A percentile compares a stretch with the other conserved stretches of the same genome.
Conservation (phyloP, 2,797 vertebrate genomes). For the Glyptemys insculpta region DNA sequence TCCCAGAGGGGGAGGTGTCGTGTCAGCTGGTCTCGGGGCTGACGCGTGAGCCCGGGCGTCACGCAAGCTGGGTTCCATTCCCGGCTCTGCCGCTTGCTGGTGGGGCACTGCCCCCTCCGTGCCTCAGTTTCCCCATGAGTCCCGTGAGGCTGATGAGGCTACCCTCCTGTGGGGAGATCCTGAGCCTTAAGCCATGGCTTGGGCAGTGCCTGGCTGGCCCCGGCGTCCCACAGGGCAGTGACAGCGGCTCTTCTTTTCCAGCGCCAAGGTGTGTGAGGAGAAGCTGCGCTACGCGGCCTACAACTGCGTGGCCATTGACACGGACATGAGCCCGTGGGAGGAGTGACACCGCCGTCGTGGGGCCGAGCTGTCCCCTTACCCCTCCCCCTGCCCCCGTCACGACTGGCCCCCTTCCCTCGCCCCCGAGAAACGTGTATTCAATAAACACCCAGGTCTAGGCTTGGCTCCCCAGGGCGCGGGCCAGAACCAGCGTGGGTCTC, state of each 20-base stretch:
- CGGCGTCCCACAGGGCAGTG: fast-evolving
- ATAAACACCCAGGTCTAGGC: slow-evolving; percentile 58
- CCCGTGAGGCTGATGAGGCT: not conserved
- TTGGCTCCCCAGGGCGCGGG: not conserved
- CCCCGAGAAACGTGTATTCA: slow-evolving; percentile 40
- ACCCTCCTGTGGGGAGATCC: not conserved
- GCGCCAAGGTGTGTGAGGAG: slow-evolving; percentile 97
- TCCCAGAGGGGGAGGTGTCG: not conserved
- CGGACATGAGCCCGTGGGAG: slow-evolving; percentile 98
- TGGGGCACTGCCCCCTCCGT: not conserved
- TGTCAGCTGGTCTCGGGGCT: not conserved
- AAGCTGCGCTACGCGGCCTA: slow-evolving; percentile 98
- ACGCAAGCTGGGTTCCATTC: not conserved
- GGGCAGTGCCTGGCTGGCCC: not conserved
- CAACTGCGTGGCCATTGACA: slow-evolving; percentile 98
- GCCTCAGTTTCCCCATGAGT: fast-evolving
- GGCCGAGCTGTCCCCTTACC: not conserved
- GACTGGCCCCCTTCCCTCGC: not conserved
- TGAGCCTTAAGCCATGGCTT: not conserved
- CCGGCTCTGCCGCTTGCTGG: not conserved
- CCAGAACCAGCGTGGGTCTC: not conserved
- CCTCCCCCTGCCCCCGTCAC: not conserved
- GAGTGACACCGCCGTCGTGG: slow-evolving; percentile 84
- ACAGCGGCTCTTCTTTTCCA: slow-evolving; percentile 45
- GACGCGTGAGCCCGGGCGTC: not conserved